Percentiles rank a stretch among this genome's conserved stretches.
Evolutionary conservation across 2,888 invertebrate species (phyloP).

Genomic region (Eristalis tenax): DNA sequence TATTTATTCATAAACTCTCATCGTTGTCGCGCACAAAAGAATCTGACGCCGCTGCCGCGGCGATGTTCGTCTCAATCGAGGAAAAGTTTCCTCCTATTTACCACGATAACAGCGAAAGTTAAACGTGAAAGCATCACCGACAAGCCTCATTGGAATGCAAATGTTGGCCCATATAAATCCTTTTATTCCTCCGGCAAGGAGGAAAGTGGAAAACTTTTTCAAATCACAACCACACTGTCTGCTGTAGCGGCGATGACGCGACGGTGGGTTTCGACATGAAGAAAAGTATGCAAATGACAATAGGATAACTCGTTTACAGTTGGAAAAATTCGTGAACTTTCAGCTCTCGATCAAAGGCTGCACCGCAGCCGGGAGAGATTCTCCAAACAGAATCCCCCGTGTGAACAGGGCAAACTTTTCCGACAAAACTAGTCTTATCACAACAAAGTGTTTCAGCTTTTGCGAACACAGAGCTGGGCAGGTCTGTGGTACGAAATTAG

Average conservation of each 20-base stretch:
- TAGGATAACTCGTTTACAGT: conserved; percentile 41
- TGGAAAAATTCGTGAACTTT: conserved; percentile 46
- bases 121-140: conserved; percentile 44
- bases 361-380: background rate
- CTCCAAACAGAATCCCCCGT: background rate
- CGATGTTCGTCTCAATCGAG: background rate
- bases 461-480: background rate
- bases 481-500: background rate
- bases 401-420: background rate
- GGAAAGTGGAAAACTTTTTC: conserved; percentile 50
- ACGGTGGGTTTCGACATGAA: conserved; percentile 50
- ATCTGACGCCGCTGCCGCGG: background rate
- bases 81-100: conserved; percentile 18
- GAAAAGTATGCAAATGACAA: conserved; percentile 54
- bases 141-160: conserved; percentile 64
- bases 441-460: background rate
- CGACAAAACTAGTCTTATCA: background rate
- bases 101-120: conserved; percentile 60
- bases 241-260: background rate
- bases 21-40: background rate
- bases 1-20: background rate
- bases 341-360: conserved; percentile 41
- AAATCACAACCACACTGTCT: conserved; percentile 28
- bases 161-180: conserved; percentile 61
- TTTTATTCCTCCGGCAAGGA: conserved; percentile 43